Base-by-base conservation (phyloP, 2,888 invertebrate species). In the Cyclophora punctaria region DNA sequence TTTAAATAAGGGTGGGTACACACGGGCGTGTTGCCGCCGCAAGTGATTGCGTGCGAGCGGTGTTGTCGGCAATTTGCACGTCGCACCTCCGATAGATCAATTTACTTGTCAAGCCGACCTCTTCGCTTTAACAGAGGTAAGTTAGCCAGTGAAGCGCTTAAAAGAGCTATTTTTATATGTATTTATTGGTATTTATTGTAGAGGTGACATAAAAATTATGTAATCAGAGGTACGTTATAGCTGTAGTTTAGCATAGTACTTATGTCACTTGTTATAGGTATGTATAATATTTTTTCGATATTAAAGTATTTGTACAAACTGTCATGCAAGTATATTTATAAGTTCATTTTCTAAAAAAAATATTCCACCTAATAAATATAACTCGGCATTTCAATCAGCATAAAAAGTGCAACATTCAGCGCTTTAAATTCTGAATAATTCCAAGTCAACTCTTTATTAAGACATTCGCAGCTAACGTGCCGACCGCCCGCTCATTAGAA, bases 21-120 rank as follows among this genome's bases (percentile, higher is more conserved):
- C 55, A 57, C 48, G 41, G 47, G 55, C 46, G 41, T 53, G 46
- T 33, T 48, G 35, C 51, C 45, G 50, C 48, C 48, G 51, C 53
- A 55, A 58, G 62, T 64, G 58, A 58, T 67, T 71, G 70, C 71
- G 71, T 71, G 75, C 57, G 56, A 62, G 60, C 54, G 66, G 72
- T 72, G 72, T 69, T 66, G 64, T 64, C 59, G 63, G 65, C 77
- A 83, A 85, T 85, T 85, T 85, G 71, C 83, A 79, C 84, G 84
- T 85, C 84, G 71, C 69, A 67, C 70, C 68, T 67, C 71, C 69
- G 68, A 69, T 67, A 69, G 73, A 70, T 68, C 82, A 81, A 84
- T 84, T 83, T 80, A 73, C 78, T 73, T 79, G 86, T 86, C 86
- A 85, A 70, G 66, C 67, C 66, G 58, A 62, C 66, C 73, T 71